Evolutionary conservation across 2,888 invertebrate genomes (phyloP).

Genomic region (Xylocampa areola): DNA sequence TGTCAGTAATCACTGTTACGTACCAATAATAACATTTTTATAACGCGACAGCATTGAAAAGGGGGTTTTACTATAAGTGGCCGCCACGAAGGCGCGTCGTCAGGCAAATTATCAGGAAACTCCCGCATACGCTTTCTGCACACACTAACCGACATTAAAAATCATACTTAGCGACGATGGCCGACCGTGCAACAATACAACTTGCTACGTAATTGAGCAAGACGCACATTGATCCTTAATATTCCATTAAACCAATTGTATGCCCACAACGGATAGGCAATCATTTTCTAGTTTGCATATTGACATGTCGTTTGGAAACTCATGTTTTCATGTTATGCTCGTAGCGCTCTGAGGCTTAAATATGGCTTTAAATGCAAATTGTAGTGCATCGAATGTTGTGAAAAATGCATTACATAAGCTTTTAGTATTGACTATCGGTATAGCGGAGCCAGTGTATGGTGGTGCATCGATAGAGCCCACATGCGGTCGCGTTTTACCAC

Average conservation of each 20-base stretch:
- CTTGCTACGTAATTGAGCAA: constrained; percentile 63
- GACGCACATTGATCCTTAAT: constrained; percentile 61
- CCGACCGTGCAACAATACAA: constrained; percentile 65
- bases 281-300: constrained; percentile 58
- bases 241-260: constrained; percentile 59
- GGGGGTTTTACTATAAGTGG: constrained; percentile 74
- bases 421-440: constrained; percentile 58
- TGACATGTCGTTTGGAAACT: constrained; percentile 51
- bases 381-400: constrained; percentile 32
- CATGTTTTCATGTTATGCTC: constrained; percentile 47
- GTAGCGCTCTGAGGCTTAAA: constrained; percentile 43
- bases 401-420: constrained; percentile 61
- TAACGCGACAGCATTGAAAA: constrained; percentile 68
- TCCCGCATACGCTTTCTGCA: constrained; percentile 87
- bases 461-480: constrained; percentile 79
- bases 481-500: constrained; percentile 69
- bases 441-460: constrained; percentile 60
- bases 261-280: constrained; percentile 36
- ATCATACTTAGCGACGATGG: constrained; percentile 79
- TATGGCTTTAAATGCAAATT: constrained; percentile 47
- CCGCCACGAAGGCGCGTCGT: constrained; percentile 71
- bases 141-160: constrained; percentile 81
- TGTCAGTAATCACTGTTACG: constrained; percentile 47
- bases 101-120: constrained; percentile 82
- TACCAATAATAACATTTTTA: constrained; percentile 65